Evolutionary conservation across 2,113 vertebrate species (phyloP).

Genomic region (Pollimyrus isidori): DNA sequence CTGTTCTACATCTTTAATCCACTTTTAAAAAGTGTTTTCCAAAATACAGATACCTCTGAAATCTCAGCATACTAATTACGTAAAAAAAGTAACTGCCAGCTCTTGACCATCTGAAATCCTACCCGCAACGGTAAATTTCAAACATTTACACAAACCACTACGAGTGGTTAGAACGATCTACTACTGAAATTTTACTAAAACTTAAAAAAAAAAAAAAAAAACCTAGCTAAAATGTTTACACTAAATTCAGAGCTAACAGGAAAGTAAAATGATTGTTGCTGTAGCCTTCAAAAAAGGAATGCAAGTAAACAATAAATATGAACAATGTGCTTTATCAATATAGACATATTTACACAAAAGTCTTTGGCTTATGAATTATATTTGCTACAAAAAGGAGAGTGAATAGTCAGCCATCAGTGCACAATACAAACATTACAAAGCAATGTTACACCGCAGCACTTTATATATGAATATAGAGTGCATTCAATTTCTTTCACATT

Average conservation of each 20-base stretch:
- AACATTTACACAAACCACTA: conserved; percentile 71
- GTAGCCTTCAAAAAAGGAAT: conserved; percentile 83
- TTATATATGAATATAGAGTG: conserved; percentile 57
- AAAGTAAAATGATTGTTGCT: conserved; percentile 73
- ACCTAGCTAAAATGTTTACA: conserved; percentile 80
- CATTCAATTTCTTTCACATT: conserved; percentile 57
- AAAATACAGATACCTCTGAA: conserved; percentile 43
- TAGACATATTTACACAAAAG: conserved; percentile 99
- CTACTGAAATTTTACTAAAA: conserved; percentile 73
- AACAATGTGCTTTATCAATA: conserved; percentile 94
- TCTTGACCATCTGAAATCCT: conserved; percentile 57
- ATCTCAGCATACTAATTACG: conserved; percentile 49
- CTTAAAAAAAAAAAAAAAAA: conserved; percentile 82
- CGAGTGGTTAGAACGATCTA: conserved; percentile 67
- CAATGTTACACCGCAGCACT: conserved; percentile 64
- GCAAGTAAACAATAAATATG: conserved; percentile 99
- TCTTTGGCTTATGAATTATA: conserved; percentile 99
- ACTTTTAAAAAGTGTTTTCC: background rate
- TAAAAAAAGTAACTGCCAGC: conserved; percentile 52
- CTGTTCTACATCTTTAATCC: conserved; percentile 31
- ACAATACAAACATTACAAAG: conserved; percentile 79
- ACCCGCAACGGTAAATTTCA: conserved; percentile 60
- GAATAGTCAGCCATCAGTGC: conserved; percentile 78
- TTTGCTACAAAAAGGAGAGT: conserved; percentile 75
- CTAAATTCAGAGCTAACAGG: conserved; percentile 61